These are phyloP conservation scores for Argya squamiceps DNA, from an alignment of 2,797 vertebrate genomes.

Conservation along the genomic window DNA sequence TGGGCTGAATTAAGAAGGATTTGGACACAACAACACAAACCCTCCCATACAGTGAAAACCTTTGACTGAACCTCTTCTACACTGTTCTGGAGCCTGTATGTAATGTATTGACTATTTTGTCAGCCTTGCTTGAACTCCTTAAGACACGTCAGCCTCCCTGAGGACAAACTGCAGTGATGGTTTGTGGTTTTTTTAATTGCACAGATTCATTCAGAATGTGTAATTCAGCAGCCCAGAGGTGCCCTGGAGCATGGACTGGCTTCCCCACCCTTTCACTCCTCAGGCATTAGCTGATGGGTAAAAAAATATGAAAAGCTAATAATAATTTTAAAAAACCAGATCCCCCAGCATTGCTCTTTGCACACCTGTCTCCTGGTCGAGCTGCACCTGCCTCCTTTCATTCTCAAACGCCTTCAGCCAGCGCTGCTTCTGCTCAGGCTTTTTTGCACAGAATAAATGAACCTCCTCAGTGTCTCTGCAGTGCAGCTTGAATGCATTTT, in stretches of 20 bases:
- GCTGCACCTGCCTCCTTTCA: constrained; percentile 89
- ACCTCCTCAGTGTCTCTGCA: constrained; percentile 80
- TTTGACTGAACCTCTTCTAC: not conserved
- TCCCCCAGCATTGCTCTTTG: not conserved
- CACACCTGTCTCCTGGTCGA: constrained; percentile 90
- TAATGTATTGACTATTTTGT: not conserved
- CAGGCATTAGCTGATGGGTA: too few species aligned
- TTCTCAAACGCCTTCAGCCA: constrained; percentile 91
- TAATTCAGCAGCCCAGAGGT: not conserved
- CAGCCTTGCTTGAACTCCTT: not conserved
- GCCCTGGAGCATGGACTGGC: not conserved
- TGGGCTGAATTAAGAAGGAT: not conserved
- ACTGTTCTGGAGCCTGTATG: not conserved
- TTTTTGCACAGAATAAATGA: constrained; percentile 90
- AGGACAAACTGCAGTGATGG: not conserved
- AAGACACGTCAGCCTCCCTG: not conserved
- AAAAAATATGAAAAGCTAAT: not conserved
- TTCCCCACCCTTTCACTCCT: not conserved
- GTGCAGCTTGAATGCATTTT: constrained; percentile 89
- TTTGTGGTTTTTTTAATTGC: not conserved
- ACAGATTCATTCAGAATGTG: not conserved
- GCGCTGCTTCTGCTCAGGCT: constrained; percentile 91
- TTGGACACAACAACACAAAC: not conserved
- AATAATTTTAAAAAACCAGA: too few species aligned
- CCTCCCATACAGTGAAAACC: not conserved